Percentiles rank a stretch among this genome's conserved stretches.
phyloP scores from a whole-genome alignment of 2,888 invertebrate genomes.

The Tinea semifulvella region DNA sequence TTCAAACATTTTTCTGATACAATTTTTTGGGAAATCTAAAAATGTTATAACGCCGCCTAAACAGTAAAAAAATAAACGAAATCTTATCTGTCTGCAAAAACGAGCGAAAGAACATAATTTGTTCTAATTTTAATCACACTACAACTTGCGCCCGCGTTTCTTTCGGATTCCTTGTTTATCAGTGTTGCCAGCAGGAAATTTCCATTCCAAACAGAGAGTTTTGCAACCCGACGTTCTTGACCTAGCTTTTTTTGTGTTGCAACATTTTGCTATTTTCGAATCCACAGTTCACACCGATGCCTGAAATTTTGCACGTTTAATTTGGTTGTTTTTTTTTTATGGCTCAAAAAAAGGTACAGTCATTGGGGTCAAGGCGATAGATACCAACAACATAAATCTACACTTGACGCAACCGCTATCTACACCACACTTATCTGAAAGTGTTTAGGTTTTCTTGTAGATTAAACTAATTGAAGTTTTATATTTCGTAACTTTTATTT shows the following conservation, averaged over 20 bases:
- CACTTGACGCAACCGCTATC: slow-evolving; percentile 32
- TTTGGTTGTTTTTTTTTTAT: neutral
- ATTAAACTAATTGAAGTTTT: too few species aligned
- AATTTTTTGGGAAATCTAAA: too few species aligned
- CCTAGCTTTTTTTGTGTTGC: slow-evolving; percentile 9
- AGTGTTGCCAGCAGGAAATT: slow-evolving; percentile 9
- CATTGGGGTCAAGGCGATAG: slow-evolving; percentile 51
- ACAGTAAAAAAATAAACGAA: neutral
- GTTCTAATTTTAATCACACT: slow-evolving; percentile 1
- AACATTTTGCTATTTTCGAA: slow-evolving; percentile 9
- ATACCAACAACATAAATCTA: too few species aligned
- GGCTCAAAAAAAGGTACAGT: neutral
- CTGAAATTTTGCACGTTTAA: slow-evolving; percentile 8
- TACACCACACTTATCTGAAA: too few species aligned
- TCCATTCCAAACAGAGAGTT: neutral
- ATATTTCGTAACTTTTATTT: too few species aligned
- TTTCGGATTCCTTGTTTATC: neutral
- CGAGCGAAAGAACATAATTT: neutral
- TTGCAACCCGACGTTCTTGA: slow-evolving; percentile 8
- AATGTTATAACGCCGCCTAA: neutral
- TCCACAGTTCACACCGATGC: neutral
- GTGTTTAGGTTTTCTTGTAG: too few species aligned
- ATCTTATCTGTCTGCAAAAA: neutral
- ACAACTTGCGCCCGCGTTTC: neutral
- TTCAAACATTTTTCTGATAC: too few species aligned